Percentiles rank a stretch among this genome's conserved stretches.
These are phyloP conservation scores for Limosa lapponica DNA, from an alignment of 2,797 vertebrate genomes.

Conservation along the genomic window DNA sequence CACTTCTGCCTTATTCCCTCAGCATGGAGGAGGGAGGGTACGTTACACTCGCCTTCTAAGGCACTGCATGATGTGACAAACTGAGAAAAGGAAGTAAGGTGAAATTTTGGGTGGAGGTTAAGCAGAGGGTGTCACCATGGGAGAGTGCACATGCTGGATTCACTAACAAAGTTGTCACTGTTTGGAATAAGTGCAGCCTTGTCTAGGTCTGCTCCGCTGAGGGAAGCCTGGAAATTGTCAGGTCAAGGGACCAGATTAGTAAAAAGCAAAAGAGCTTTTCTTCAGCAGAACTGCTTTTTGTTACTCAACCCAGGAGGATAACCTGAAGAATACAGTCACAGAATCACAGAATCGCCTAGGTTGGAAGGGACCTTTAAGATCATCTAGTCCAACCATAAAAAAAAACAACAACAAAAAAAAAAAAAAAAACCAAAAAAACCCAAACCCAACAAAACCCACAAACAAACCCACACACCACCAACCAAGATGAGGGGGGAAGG, in stretches of 20 bases:
- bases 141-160: not conserved
- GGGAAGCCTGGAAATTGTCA: not conserved
- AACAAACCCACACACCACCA: too few species aligned
- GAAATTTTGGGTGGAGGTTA: not conserved
- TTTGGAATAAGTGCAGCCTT: not conserved
- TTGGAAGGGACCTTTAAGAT: too few species aligned
- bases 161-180: not conserved
- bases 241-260: not conserved
- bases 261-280: not conserved
- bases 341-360: too few species aligned
- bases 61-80: not conserved
- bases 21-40: too few species aligned
- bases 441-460: too few species aligned
- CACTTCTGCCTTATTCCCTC: not conserved
- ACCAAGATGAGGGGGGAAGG: too few species aligned
- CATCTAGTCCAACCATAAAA: too few species aligned
- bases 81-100: not conserved
- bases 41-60: not conserved
- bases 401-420: too few species aligned
- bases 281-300: not conserved
- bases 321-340: fast-evolving
- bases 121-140: fast-evolving
- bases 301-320: not conserved
- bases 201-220: not conserved
- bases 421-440: too few species aligned